phyloP scores from a whole-genome alignment of 2,888 invertebrate genomes.

The Gymnocheta viridis region DNA sequence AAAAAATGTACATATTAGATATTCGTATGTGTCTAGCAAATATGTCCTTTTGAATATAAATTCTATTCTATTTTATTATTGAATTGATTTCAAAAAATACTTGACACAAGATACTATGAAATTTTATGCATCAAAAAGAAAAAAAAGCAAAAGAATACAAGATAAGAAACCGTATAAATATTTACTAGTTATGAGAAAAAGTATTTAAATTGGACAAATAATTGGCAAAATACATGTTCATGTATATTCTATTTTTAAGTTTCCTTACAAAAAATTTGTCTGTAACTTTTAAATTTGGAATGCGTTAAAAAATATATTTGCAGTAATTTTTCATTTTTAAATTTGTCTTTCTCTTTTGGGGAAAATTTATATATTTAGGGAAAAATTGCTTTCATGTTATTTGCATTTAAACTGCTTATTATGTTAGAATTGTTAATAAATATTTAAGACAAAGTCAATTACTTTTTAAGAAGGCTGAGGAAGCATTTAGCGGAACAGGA shows the following conservation, averaged over 20 bases:
- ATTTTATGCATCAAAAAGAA: background rate
- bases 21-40: background rate
- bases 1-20: background rate
- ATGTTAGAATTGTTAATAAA: too few relatives aligned
- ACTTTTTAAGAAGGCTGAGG: too few relatives aligned
- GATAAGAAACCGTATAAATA: background rate
- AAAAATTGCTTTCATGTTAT: too few relatives aligned
- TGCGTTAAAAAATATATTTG: too few relatives aligned
- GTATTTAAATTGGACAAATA: background rate
- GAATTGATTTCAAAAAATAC: conserved; percentile 5
- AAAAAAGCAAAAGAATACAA: background rate
- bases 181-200: background rate
- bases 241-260: background rate
- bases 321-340: too few relatives aligned
- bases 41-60: conserved; percentile 1
- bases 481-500: too few relatives aligned
- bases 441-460: too few relatives aligned
- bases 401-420: too few relatives aligned
- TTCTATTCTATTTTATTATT: conserved; percentile 8
- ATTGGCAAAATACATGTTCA: background rate
- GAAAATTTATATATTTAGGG: too few relatives aligned
- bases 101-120: conserved; percentile 6
- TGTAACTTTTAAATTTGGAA: background rate
- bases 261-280: background rate
- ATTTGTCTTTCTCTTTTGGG: too few relatives aligned